Evolutionary conservation across 2,888 invertebrate species (phyloP).

Genomic region (Strigamia maritima): DNA sequence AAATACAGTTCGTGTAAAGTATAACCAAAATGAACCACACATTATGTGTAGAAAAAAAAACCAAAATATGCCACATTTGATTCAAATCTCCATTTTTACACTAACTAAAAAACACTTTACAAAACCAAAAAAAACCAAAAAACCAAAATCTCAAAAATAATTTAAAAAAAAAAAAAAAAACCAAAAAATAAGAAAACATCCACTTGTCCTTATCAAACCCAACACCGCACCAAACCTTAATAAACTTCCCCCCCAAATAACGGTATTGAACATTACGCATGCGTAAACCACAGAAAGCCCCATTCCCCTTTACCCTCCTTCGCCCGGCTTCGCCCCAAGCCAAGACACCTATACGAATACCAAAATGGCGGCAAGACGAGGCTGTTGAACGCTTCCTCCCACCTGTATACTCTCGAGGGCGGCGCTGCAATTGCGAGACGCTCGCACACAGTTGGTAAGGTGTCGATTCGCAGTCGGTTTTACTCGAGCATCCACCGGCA

Average conservation of each 20-base stretch:
- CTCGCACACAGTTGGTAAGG: background rate
- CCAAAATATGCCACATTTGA: too few species aligned
- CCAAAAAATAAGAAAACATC: background rate
- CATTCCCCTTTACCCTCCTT: background rate
- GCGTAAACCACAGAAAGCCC: background rate
- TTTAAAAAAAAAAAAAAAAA: background rate
- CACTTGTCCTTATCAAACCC: background rate
- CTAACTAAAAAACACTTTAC: too few species aligned
- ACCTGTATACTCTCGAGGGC: background rate
- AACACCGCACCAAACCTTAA: background rate
- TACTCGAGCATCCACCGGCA: background rate
- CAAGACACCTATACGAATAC: background rate
- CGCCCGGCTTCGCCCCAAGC: background rate
- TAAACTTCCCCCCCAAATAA: background rate
- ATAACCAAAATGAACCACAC: too few species aligned
- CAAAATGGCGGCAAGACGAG: background rate
- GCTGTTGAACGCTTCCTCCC: conserved; percentile 1
- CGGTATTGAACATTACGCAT: background rate
- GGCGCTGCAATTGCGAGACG: background rate
- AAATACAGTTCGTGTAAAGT: too few species aligned
- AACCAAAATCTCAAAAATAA: background rate
- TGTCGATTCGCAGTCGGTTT: background rate
- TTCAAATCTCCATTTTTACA: too few species aligned
- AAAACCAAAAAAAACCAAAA: background rate
- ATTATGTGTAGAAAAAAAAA: too few species aligned